Percentiles rank a stretch among this genome's conserved stretches.
Evolutionary conservation across 1,140 invertebrate genomes (phyloP).

Genomic region (Cydia amplana): DNA sequence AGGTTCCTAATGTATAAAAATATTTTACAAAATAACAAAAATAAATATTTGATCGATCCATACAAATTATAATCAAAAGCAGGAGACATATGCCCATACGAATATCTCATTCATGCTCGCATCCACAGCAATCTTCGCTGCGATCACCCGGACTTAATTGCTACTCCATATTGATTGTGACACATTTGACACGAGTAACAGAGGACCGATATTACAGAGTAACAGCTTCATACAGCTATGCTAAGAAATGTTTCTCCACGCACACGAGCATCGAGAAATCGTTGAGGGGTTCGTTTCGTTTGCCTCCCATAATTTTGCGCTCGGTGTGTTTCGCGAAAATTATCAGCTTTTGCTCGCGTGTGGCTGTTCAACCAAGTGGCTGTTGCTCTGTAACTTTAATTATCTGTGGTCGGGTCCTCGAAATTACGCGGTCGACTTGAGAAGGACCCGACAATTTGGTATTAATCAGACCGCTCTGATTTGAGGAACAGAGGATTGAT

Average conservation of each 20-base stretch:
- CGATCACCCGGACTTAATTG: not conserved
- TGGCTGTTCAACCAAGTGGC: too few relatives aligned
- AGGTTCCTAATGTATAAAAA: too few relatives aligned
- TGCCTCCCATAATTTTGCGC: too few relatives aligned
- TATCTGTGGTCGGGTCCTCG: constrained; percentile 2
- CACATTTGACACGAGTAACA: not conserved
- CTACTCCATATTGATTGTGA: constrained; percentile 10
- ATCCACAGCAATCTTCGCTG: not conserved
- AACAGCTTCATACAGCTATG: not conserved
- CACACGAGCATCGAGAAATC: too few relatives aligned
- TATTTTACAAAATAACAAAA: too few relatives aligned
- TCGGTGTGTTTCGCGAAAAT: too few relatives aligned
- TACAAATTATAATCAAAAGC: too few relatives aligned
- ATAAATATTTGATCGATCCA: too few relatives aligned
- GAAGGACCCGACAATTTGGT: constrained; percentile 13
- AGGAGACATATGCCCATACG: not conserved
- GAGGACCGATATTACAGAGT: not conserved
- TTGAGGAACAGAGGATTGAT: not conserved
- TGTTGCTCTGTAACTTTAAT: not conserved
- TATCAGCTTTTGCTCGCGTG: too few relatives aligned
- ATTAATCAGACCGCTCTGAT: not conserved
- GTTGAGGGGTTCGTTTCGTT: too few relatives aligned
- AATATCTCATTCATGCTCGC: not conserved
- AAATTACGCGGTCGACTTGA: constrained; percentile 1
- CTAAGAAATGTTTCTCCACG: not conserved